These are phyloP conservation scores for Listrodromus nycthemerus DNA, from an alignment of 2,888 invertebrate species.

Conservation along the genomic window DNA sequence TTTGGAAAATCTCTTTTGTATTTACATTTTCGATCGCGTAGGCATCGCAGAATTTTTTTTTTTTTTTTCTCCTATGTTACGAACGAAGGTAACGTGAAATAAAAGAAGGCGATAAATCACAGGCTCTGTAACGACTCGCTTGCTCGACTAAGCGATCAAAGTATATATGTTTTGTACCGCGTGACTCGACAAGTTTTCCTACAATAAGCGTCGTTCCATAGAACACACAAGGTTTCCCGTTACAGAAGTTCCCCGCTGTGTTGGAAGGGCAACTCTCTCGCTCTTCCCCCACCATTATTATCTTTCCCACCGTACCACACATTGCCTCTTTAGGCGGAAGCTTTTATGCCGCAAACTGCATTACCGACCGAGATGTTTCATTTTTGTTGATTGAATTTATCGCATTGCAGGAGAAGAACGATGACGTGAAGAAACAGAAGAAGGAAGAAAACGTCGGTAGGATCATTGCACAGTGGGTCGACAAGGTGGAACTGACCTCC, in stretches of 20 bases:
- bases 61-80: not conserved
- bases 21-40: not conserved
- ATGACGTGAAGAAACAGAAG: constrained; percentile 92
- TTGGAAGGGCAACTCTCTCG: constrained; percentile 4
- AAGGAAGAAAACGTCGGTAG: constrained; percentile 92
- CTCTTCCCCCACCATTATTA: not conserved
- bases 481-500: constrained; percentile 88
- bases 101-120: constrained; percentile 6
- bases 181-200: constrained; percentile 12
- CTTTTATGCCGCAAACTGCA: no score
- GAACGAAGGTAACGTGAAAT: not conserved
- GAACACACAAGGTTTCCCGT: constrained; percentile 31
- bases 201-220: constrained; percentile 27
- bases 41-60: not conserved
- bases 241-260: constrained; percentile 7
- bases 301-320: constrained; percentile 6
- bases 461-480: constrained; percentile 86
- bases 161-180: not conserved
- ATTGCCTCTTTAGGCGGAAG: constrained; percentile 58
- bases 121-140: not conserved
- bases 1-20: not conserved
- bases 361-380: no score
- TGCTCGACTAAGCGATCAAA: constrained; percentile 3
- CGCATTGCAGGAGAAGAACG: constrained; percentile 88
- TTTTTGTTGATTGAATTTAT: not conserved